These are phyloP conservation scores for Helicolenus hilgendorfi DNA, from an alignment of 2,797 vertebrate genomes.

Conservation along the genomic window DNA sequence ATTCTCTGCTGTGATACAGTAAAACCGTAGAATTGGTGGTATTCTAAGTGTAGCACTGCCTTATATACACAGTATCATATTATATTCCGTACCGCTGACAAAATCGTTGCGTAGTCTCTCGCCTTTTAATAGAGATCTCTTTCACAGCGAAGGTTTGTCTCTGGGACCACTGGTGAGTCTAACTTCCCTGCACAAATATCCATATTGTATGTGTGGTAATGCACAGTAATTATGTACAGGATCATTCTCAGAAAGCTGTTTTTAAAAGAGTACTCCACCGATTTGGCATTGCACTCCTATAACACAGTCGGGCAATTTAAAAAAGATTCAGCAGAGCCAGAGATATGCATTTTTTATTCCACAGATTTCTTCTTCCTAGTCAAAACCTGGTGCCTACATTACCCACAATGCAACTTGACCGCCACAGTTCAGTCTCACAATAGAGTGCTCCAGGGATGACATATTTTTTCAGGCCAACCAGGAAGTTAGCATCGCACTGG, in stretches of 20 bases:
- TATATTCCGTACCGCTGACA: slow-evolving; percentile 2
- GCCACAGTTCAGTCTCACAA: too few relatives aligned
- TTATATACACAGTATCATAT: slow-evolving; percentile 4
- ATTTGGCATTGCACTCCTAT: not conserved
- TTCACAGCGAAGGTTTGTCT: not conserved
- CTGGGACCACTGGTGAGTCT: not conserved
- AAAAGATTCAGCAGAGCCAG: not conserved
- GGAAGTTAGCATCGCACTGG: too few relatives aligned
- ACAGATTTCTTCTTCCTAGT: not conserved
- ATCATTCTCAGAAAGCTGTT: not conserved
- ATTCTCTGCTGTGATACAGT: slow-evolving; percentile 19
- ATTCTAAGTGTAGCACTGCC: slow-evolving; percentile 32
- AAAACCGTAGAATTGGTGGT: not conserved
- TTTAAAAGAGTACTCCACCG: not conserved
- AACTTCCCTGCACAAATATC: slow-evolving; percentile 14
- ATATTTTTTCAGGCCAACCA: too few relatives aligned
- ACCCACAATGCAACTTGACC: not conserved
- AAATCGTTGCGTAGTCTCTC: not conserved
- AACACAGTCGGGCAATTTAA: not conserved
- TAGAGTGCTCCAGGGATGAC: too few relatives aligned
- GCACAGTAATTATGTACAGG: not conserved
- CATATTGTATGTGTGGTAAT: not conserved
- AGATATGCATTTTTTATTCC: not conserved
- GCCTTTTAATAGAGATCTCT: slow-evolving; percentile 10
- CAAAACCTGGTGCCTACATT: not conserved